A percentile compares a stretch with the other conserved stretches of the same genome.
These are phyloP conservation scores for Hypercompe scribonia DNA, from an alignment of 2,888 invertebrate species.

Conservation along the genomic window DNA sequence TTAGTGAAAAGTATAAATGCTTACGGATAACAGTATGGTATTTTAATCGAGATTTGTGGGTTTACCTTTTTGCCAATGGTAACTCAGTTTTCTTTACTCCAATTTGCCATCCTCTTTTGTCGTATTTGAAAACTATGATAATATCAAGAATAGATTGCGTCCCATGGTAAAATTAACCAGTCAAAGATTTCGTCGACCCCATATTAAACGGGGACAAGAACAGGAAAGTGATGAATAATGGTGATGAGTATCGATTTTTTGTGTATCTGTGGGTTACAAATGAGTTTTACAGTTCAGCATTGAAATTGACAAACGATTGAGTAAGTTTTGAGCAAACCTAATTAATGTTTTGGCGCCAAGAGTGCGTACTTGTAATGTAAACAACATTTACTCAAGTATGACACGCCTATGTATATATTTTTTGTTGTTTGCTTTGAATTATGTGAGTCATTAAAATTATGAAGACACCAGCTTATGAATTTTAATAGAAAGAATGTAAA, in stretches of 20 bases:
- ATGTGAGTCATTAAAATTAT: slow-evolving; percentile 30
- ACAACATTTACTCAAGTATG: slow-evolving; percentile 21
- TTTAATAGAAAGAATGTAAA: not conserved
- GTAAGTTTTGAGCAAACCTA: slow-evolving; percentile 15
- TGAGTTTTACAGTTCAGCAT: not conserved
- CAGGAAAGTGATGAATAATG: too few relatives aligned
- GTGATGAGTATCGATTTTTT: not conserved
- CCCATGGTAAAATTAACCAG: too few relatives aligned
- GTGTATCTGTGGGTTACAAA: not conserved
- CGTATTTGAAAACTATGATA: too few relatives aligned
- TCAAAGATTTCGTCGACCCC: too few relatives aligned
- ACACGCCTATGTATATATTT: slow-evolving; percentile 29
- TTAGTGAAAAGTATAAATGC: too few relatives aligned
- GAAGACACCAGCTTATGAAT: slow-evolving; percentile 17
- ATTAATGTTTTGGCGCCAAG: slow-evolving; percentile 18
- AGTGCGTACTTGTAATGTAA: slow-evolving; percentile 20
- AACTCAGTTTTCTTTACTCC: too few relatives aligned
- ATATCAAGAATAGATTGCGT: too few relatives aligned
- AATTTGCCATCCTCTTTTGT: too few relatives aligned
- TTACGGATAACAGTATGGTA: too few relatives aligned
- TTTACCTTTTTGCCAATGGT: too few relatives aligned
- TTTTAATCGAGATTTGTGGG: too few relatives aligned
- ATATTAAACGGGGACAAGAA: too few relatives aligned
- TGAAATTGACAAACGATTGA: not conserved
- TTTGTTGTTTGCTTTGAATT: slow-evolving; percentile 32